Conservation (phyloP, 2,888 invertebrate species). For the Epistrophella euchroma region DNA sequence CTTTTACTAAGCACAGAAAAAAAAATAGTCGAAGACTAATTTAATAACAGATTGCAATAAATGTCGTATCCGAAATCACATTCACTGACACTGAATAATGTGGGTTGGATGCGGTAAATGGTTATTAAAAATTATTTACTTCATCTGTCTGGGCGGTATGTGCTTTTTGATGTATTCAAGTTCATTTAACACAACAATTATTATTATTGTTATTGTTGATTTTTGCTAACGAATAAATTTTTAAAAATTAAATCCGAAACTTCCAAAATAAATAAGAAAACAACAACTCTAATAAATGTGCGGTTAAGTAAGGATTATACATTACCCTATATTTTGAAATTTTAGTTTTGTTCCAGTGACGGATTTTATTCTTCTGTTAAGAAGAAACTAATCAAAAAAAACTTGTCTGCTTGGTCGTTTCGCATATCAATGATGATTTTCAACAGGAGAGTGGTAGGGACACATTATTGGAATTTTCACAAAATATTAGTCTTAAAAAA, state of each 20-base stretch:
- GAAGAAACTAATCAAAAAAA: too few relatives aligned
- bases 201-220: conserved; percentile 7
- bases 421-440: too few relatives aligned
- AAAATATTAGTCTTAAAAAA: too few relatives aligned
- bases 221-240: conserved; percentile 22
- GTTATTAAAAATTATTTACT: conserved; percentile 16
- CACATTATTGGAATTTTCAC: too few relatives aligned
- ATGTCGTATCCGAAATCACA: conserved; percentile 31
- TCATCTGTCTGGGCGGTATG: conserved; percentile 16
- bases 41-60: conserved; percentile 32
- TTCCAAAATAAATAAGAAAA: neutral
- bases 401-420: too few relatives aligned
- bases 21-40: conserved; percentile 5
- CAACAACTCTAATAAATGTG: neutral
- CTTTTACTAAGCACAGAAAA: conserved; percentile 13
- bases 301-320: neutral
- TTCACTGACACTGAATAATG: conserved; percentile 15
- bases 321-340: neutral
- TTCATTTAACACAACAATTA: conserved; percentile 27
- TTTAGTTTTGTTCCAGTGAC: too few relatives aligned
- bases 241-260: neutral
- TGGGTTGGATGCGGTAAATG: conserved; percentile 1
- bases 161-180: conserved; percentile 21
- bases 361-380: too few relatives aligned
- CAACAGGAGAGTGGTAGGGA: too few relatives aligned